Conservation (phyloP, 2,113 vertebrate genomes). For the Silurus glanis region DNA sequence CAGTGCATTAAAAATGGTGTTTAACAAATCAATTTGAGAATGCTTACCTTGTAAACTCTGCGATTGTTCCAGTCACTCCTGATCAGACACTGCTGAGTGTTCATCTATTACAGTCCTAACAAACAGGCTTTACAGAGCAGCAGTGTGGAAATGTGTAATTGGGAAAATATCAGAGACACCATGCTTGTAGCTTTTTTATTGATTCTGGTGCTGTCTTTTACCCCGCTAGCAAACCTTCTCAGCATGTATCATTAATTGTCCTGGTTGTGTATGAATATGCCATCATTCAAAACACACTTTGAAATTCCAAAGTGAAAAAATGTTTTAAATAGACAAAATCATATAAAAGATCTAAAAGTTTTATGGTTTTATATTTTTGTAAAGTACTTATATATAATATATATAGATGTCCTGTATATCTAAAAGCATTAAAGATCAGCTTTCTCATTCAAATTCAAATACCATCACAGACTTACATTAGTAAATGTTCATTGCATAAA, state of each 20-base stretch:
- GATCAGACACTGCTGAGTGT: conserved; percentile 66
- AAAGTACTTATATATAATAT: neutral
- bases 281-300: neutral
- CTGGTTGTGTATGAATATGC: conserved; percentile 12
- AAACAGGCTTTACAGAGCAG: conserved; percentile 73
- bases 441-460: neutral
- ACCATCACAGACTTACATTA: neutral
- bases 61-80: conserved; percentile 64
- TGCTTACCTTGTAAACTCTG: conserved; percentile 78
- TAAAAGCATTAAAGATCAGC: neutral
- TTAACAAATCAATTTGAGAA: conserved; percentile 88
- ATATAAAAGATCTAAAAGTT: neutral
- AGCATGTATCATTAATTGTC: conserved; percentile 33
- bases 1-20: conserved; percentile 76
- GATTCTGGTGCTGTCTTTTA: conserved; percentile 65
- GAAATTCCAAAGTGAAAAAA: neutral
- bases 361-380: neutral
- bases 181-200: conserved; percentile 73
- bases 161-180: conserved; percentile 79
- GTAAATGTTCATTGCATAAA: conserved; percentile 1
- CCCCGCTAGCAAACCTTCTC: conserved; percentile 58
- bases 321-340: neutral
- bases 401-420: neutral
- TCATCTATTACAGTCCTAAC: conserved; percentile 78
- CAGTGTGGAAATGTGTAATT: conserved; percentile 81